Conservation (phyloP, 2,888 invertebrate species). For the Chalcis sispes region DNA sequence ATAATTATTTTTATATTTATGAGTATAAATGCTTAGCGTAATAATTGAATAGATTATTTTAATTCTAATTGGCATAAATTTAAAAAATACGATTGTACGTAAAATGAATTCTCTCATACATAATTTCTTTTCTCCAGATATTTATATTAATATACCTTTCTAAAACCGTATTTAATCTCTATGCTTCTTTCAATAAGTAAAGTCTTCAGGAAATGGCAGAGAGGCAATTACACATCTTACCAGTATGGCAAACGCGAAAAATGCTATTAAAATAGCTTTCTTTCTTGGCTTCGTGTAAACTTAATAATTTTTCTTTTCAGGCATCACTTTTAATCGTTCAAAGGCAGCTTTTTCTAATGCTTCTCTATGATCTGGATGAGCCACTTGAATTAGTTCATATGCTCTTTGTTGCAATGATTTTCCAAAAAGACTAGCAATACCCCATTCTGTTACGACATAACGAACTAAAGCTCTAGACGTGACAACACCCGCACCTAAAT, state of each 20-base stretch:
- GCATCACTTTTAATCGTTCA: slow-evolving; percentile 77
- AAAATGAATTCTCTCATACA: neutral
- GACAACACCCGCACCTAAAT: slow-evolving; percentile 82
- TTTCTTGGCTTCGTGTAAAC: neutral
- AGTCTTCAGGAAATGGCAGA: slow-evolving; percentile 31
- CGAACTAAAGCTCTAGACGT: slow-evolving; percentile 82
- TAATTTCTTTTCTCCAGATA: slow-evolving; percentile 33
- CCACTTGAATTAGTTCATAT: slow-evolving; percentile 81
- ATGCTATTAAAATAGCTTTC: slow-evolving; percentile 35
- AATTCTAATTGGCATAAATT: slow-evolving; percentile 1
- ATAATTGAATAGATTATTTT: neutral
- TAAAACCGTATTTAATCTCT: slow-evolving; percentile 22
- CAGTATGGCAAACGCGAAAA: slow-evolving; percentile 35
- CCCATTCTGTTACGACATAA: slow-evolving; percentile 83
- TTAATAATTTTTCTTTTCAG: slow-evolving; percentile 60
- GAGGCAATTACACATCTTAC: slow-evolving; percentile 37
- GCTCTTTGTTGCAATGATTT: slow-evolving; percentile 82
- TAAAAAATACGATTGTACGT: neutral
- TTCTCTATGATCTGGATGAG: slow-evolving; percentile 82
- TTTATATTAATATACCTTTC: slow-evolving; percentile 20
- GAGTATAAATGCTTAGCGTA: too few relatives aligned
- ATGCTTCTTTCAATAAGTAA: slow-evolving; percentile 15
- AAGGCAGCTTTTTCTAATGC: slow-evolving; percentile 81
- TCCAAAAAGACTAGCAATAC: slow-evolving; percentile 83
- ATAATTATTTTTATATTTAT: too few relatives aligned